phyloP scores from a whole-genome alignment of 1,140 invertebrate species.

The Drosophila pachea region DNA sequence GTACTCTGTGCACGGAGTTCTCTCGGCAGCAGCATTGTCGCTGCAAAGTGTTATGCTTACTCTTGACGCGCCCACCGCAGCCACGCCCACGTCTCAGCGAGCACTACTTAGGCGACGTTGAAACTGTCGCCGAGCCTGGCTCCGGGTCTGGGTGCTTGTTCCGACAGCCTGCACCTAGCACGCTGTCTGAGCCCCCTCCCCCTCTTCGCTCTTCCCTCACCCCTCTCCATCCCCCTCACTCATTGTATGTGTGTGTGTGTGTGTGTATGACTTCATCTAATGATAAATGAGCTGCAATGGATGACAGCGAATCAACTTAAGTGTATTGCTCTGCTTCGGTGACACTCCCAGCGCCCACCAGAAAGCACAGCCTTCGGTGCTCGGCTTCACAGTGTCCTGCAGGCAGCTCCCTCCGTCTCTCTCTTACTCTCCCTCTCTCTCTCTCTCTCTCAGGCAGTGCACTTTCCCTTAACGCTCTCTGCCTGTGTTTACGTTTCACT shows the following conservation, averaged over 20 bases:
- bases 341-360: slow-evolving; percentile 20
- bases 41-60: slow-evolving; percentile 70
- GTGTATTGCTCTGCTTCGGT: slow-evolving; percentile 76
- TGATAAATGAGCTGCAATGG: slow-evolving; percentile 79
- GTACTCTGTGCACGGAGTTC: slow-evolving; percentile 3
- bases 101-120: slow-evolving; percentile 66
- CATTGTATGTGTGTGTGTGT: slow-evolving; percentile 24
- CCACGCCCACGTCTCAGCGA: slow-evolving; percentile 48
- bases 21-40: slow-evolving; percentile 29
- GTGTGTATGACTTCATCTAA: slow-evolving; percentile 71
- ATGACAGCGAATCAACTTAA: slow-evolving; percentile 79
- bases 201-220: not conserved
- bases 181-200: slow-evolving; percentile 2
- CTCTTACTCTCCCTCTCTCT: not conserved
- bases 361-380: not conserved
- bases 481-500: slow-evolving; percentile 73
- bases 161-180: slow-evolving; percentile 4
- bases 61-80: slow-evolving; percentile 54
- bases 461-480: slow-evolving; percentile 62
- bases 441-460: slow-evolving; percentile 51
- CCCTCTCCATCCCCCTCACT: not conserved
- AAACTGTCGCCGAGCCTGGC: slow-evolving; percentile 64
- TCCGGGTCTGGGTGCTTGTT: not conserved
- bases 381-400: not conserved
- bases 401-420: slow-evolving; percentile 6